Base-by-base conservation (phyloP, 2,797 vertebrate species). In the Erethizon dorsatum region DNA sequence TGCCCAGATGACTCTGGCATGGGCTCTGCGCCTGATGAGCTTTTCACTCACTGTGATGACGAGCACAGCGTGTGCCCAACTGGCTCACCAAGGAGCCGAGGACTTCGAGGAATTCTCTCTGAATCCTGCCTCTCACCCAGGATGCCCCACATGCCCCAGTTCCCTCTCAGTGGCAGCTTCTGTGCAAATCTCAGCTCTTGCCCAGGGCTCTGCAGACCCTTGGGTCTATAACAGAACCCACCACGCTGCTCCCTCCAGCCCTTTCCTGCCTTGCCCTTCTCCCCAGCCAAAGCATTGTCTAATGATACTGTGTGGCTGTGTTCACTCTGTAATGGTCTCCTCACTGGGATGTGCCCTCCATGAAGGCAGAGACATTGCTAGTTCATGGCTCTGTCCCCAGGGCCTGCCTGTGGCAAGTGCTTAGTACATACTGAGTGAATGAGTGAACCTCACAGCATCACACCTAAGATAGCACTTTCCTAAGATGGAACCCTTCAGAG, bases 51-150 rank as follows among this genome's bases (percentile, higher is more conserved):
- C 78, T 92, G 86, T 54, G 82, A 88, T 80, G 92, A 50, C 26
- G 56, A 87, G 80, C 57, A 6, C 73, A 71, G 52, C 1, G 15
- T 47, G 56, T 94, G 69, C 57, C 45, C 47, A 67, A 37, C 45
- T 20, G 78, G 45, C 82, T 94, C 18, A 1, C 57, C 2, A 11
- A 89, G 86, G 26, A 96, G 78, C 33, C 88, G 18, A 78, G 56
- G 88, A 69, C 61, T 65, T 94, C 61, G 14, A 92, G 92, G 96
- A 92, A 93, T 79, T 75, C 78, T 59, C 41, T 75, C 82, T 18
- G 45, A 85, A 47, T n/a, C 28, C 78, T 10, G 8, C 15, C 41
- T 41, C 20, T 73, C 47, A n/a, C 41, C 13, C 8, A 24, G 89
- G 67, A 52, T 33, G 52, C 6, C 33, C 47, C 24, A 47, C 5